Evolutionary conservation across 2,888 invertebrate species (phyloP).

Genomic region (Drosophila niveifrons): DNA sequence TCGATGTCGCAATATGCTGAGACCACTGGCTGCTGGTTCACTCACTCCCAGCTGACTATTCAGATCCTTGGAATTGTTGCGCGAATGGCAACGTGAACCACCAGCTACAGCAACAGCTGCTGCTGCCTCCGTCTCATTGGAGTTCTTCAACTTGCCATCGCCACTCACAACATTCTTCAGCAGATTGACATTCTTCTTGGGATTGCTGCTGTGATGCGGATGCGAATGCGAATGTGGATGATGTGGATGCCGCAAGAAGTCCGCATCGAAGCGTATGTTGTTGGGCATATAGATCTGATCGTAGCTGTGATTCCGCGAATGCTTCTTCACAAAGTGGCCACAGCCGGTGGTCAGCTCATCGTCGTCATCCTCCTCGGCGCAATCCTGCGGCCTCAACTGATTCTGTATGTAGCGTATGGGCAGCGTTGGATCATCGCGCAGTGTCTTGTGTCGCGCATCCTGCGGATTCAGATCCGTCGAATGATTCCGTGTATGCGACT

Average conservation of each 20-base stretch:
- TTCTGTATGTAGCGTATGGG: conserved; percentile 85
- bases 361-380: conserved; percentile 82
- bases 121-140: conserved; percentile 81
- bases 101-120: conserved; percentile 38
- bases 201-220: conserved; percentile 64
- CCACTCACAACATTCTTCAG: conserved; percentile 82
- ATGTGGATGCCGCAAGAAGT: conserved; percentile 81
- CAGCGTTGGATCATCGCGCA: conserved; percentile 82
- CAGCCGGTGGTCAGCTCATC: conserved; percentile 83
- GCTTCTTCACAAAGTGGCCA: conserved; percentile 84
- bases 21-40: conserved; percentile 53
- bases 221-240: conserved; percentile 64
- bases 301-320: conserved; percentile 85
- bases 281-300: conserved; percentile 86
- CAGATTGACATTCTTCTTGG: conserved; percentile 84
- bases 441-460: conserved; percentile 76
- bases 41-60: conserved; percentile 67
- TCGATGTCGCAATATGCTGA: conserved; percentile 87
- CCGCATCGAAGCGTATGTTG: conserved; percentile 85
- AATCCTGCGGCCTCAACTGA: conserved; percentile 81
- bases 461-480: conserved; percentile 85
- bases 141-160: conserved; percentile 83
- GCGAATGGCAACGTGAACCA: conserved; percentile 85
- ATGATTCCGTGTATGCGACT: conserved; percentile 85
- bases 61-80: conserved; percentile 86